A percentile compares a stretch with the other conserved stretches of the same genome.
Evolutionary conservation across 1,140 invertebrate species (phyloP).

Genomic region (Parapsyche elsis): DNA sequence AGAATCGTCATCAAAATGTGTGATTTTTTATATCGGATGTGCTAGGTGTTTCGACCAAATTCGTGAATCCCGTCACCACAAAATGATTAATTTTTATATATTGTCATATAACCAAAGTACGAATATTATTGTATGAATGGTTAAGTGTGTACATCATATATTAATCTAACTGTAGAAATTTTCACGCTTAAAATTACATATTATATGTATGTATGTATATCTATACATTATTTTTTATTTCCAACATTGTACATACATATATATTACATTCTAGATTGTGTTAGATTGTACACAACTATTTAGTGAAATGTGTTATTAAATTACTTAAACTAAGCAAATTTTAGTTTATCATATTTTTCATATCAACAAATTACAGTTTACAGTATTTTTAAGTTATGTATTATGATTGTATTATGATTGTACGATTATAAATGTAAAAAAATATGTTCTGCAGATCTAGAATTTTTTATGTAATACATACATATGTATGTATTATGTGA

Average conservation of each 20-base stretch:
- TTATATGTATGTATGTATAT: not conserved
- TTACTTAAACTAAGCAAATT: not conserved
- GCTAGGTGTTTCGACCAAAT: not conserved
- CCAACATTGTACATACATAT: not conserved
- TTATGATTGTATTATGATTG: too few relatives aligned
- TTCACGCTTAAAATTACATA: constrained; percentile 11
- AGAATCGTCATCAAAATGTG: too few relatives aligned
- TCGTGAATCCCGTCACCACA: too few relatives aligned
- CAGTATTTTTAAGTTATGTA: too few relatives aligned
- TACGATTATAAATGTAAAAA: too few relatives aligned
- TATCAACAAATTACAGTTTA: too few relatives aligned
- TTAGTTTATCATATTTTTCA: not conserved
- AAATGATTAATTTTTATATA: too few relatives aligned
- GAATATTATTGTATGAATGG: too few relatives aligned
- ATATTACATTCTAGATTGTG: constrained; percentile 25
- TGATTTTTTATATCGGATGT: not conserved
- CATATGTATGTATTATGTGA: too few relatives aligned
- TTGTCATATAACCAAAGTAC: too few relatives aligned
- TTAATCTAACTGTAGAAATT: constrained; percentile 11
- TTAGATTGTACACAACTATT: constrained; percentile 37
- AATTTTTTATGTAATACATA: too few relatives aligned
- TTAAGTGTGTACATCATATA: not conserved
- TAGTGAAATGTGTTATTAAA: constrained; percentile 28
- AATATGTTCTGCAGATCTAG: too few relatives aligned
- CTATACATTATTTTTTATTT: not conserved